Percentiles rank a stretch among this genome's conserved stretches.
These are phyloP conservation scores for Pocillopora verrucosa DNA, from an alignment of 64 coral and sea anemone genomes.

Conservation along the genomic window DNA sequence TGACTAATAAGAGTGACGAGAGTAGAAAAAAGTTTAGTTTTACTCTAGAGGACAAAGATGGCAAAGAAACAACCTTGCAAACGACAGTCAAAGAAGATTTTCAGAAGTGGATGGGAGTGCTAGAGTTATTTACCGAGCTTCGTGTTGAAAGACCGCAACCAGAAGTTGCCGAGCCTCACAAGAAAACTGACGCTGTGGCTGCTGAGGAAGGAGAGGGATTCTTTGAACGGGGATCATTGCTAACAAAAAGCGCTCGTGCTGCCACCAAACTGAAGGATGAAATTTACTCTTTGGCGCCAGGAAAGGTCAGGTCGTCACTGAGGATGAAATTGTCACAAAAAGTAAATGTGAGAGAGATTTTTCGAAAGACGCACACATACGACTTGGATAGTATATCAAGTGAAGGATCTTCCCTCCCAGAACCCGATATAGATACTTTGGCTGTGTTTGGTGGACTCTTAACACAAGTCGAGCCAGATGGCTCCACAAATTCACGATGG, in stretches of 20 bases:
- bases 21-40: constrained; percentile 75
- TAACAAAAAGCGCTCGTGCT: constrained; percentile 57
- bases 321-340: constrained; percentile 73
- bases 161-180: background rate
- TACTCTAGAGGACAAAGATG: constrained; percentile 63
- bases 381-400: constrained; percentile 45
- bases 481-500: constrained; percentile 67
- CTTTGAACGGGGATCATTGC: constrained; percentile 43
- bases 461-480: constrained; percentile 59
- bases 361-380: constrained; percentile 79
- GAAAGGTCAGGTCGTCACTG: constrained; percentile 57
- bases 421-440: constrained; percentile 62
- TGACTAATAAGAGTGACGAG: constrained; percentile 71
- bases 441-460: constrained; percentile 70
- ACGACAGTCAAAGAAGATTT: constrained; percentile 72
- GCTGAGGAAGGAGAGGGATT: constrained; percentile 41
- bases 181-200: background rate
- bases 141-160: constrained; percentile 34
- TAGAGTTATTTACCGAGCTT: constrained; percentile 77
- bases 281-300: constrained; percentile 16
- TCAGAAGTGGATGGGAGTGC: constrained; percentile 85
- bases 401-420: constrained; percentile 31
- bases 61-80: constrained; percentile 61
- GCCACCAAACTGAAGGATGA: constrained; percentile 60
- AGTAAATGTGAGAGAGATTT: constrained; percentile 79